Evolutionary conservation across 2,888 invertebrate species (phyloP).

Genomic region (Philonicus albiceps): DNA sequence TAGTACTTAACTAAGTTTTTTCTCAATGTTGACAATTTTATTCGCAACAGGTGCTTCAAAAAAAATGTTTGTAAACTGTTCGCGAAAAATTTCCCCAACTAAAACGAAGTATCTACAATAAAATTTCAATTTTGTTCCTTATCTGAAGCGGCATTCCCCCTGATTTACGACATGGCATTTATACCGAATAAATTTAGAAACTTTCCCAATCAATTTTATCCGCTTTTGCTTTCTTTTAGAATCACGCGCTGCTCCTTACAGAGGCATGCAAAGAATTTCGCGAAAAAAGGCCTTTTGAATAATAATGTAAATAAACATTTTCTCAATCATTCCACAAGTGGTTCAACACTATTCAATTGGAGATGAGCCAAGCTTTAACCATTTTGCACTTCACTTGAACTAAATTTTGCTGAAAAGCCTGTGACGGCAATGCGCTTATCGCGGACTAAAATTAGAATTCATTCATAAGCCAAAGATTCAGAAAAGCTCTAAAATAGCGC

Average conservation of each 20-base stretch:
- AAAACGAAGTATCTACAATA: neutral
- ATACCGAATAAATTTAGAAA: neutral
- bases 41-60: neutral
- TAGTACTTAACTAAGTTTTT: too few species aligned
- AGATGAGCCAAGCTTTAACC: neutral
- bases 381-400: neutral
- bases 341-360: neutral
- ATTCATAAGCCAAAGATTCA: neutral
- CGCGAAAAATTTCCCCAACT: neutral
- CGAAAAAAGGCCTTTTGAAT: neutral
- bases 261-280: neutral
- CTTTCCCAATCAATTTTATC: neutral
- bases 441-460: neutral
- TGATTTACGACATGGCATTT: neutral
- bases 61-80: neutral
- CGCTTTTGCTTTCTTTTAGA: neutral
- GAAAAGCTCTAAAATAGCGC: neutral
- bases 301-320: conserved; percentile 12
- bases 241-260: neutral
- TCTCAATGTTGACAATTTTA: neutral
- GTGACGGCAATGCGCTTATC: neutral
- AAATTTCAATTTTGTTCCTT: neutral
- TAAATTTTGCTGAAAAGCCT: neutral
- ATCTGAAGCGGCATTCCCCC: neutral
- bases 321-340: conserved; percentile 19